Percentiles rank a stretch among this genome's conserved stretches.
Evolutionary conservation across 2,113 vertebrate species (phyloP).

Genomic region (Ariopsis seemanni): DNA sequence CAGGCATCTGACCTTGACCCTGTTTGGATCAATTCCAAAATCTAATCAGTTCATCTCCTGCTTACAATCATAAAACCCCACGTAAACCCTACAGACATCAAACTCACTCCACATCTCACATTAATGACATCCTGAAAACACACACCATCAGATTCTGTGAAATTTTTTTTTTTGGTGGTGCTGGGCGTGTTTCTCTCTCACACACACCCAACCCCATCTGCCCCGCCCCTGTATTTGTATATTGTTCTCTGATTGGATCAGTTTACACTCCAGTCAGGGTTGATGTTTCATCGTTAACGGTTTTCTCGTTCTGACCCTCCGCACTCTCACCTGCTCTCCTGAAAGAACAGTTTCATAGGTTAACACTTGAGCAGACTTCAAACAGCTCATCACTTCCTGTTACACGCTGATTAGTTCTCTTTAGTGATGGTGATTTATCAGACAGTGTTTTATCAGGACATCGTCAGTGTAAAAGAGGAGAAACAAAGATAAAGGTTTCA

Average conservation of each 20-base stretch:
- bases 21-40: not conserved
- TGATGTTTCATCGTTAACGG: too few species aligned
- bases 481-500: slow-evolving; percentile 30
- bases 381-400: not conserved
- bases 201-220: not conserved
- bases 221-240: not conserved
- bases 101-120: too few species aligned
- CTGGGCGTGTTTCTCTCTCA: too few species aligned
- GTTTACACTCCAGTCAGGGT: not conserved
- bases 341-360: too few species aligned
- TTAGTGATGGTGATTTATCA: not conserved
- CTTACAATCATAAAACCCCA: too few species aligned
- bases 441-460: not conserved
- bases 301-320: too few species aligned
- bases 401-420: not conserved
- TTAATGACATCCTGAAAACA: too few species aligned
- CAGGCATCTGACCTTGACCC: not conserved
- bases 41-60: not conserved
- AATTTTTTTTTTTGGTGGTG: too few species aligned
- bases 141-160: too few species aligned
- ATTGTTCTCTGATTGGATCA: not conserved
- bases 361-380: not conserved
- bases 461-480: not conserved
- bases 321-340: not conserved
- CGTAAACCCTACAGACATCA: too few species aligned